phyloP scores from a whole-genome alignment of 2,888 invertebrate species.

The Tridacna gigas region DNA sequence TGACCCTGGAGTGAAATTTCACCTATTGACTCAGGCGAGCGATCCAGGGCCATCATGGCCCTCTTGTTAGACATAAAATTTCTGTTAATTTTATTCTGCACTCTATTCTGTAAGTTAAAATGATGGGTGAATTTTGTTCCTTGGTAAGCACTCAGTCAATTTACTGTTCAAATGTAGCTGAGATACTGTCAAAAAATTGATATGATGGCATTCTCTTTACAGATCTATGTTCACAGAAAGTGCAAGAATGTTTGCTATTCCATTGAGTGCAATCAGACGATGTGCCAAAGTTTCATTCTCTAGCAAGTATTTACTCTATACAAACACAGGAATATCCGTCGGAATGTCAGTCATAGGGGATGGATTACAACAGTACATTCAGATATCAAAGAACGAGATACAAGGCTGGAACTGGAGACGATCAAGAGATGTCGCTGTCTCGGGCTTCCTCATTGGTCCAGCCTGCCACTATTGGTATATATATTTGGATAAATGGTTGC shows the following conservation, averaged over 20 bases:
- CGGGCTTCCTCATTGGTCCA: constrained; percentile 91
- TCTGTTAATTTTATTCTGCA: no score
- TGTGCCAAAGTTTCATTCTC: constrained; percentile 65
- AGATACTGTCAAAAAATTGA: no score
- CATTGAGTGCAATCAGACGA: constrained; percentile 1
- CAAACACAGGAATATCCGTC: constrained; percentile 92
- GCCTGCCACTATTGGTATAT: constrained; percentile 95
- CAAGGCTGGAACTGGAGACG: constrained; percentile 85
- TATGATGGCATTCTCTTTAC: no score
- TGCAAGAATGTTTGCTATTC: constrained; percentile 1
- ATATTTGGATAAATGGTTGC: constrained; percentile 90
- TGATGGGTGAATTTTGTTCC: no score
- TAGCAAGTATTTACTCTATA: constrained; percentile 84
- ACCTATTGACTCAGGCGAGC: no score
- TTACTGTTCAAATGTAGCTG: no score
- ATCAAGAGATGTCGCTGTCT: constrained; percentile 91
- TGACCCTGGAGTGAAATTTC: no score
- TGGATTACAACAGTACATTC: constrained; percentile 92
- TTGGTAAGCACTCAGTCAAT: no score
- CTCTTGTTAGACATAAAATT: no score
- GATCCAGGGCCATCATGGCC: no score
- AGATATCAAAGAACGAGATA: constrained; percentile 84
- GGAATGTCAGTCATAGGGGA: constrained; percentile 92
- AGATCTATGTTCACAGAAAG: no score
- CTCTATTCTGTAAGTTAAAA: no score